Base-by-base conservation (phyloP, 2,113 vertebrate species). In the Harpagus bidentatus region DNA sequence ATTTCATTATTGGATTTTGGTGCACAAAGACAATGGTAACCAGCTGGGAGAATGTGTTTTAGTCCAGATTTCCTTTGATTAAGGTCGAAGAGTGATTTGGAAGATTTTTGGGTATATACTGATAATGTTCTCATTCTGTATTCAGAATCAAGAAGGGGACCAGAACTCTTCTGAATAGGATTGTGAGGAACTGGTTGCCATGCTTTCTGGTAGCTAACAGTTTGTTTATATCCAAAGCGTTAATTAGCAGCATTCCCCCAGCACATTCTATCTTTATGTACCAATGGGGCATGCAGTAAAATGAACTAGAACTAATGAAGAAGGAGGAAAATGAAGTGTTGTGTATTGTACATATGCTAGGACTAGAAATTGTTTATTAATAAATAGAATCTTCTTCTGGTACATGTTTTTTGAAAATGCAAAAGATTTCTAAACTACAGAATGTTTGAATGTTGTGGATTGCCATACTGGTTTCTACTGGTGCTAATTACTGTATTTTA, bases 171-270 rank as follows among this genome's bases (percentile, higher is more conserved):
- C 17, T 62, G 38, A 96, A 50, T 7, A 72, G 70, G 38, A 55
- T 73, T 52, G 72, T 26, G 10, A 89, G 90, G 88, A 89, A 22
- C 22, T 67, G 26, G 78, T 96, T 92, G 86, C 92, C 86, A 40
- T 67, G 96, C 31, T 56, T 77, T 83, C 67, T 91, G 40, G 29
- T 73, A 43, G 80, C 43, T 93, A 78, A 69, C 25, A 59, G 26
- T 86, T 92, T 95, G 78, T 96, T 97, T 96, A 52, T 87, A 73
- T 76, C 70, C 18, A 78, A 73, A 96, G 91, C 7, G 29, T 48
- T 95, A 79, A 91, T 86, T 70, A 83, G 48, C 53, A 62, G 29
- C 69, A 28, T 88, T 97, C 93, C 93, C 93, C 40, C 38, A 79
- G 95, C 88, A 45, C 55, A 2, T 55, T 34, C 40, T 88, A 8